Base-by-base conservation (phyloP, 2,888 invertebrate genomes). In the Isotomurus palustris region DNA sequence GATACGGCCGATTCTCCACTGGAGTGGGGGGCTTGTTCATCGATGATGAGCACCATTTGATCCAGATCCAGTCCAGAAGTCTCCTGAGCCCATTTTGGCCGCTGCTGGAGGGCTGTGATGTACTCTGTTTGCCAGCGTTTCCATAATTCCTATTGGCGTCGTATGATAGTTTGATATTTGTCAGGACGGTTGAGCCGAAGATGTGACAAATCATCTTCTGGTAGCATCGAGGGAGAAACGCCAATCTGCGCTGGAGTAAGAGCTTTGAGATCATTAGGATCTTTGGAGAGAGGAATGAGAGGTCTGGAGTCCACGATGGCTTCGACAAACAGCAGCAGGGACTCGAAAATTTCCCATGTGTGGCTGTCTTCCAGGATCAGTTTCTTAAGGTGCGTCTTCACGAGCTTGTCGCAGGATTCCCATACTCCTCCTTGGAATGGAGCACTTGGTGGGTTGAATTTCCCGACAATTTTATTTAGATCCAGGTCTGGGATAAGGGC, bases 181-280 rank as follows among this genome's bases (percentile, higher is more conserved):
- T 47, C 27, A 0, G 60, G 28, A 0, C 57, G 28, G 38, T 60
- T 64, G 1, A 59, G 1, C 21, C 35, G 41, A 0, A 63, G 1
- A 32, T 58, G 58, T 2, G 27, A 14, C 1, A 58, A 8, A 21
- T 50, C 47, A 1, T 25, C 27, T 38, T 57, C 63, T 1, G 55
- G 53, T 32, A 48, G 19, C 2, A 19, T 60, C n/a, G 45, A 63
- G 0, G 70, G 51, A 4, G 71, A 43, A 19, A 62, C 48, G 28
- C 72, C 72, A 28, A 73, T 63, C 2, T 74, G 74, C 1, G 65
- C 71, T 25, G 73, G 73, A 8, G 72, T 72, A 2, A 73, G 56
- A 3, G 66, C 62, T 3, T 63, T 56, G 12, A 69, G 55, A 51
- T 71, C 71, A 5, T 54, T 25, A 0, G 67, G 63, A 53, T 71